Base-by-base conservation (phyloP, 2,113 vertebrate species). In the Lasiurus cinereus region DNA sequence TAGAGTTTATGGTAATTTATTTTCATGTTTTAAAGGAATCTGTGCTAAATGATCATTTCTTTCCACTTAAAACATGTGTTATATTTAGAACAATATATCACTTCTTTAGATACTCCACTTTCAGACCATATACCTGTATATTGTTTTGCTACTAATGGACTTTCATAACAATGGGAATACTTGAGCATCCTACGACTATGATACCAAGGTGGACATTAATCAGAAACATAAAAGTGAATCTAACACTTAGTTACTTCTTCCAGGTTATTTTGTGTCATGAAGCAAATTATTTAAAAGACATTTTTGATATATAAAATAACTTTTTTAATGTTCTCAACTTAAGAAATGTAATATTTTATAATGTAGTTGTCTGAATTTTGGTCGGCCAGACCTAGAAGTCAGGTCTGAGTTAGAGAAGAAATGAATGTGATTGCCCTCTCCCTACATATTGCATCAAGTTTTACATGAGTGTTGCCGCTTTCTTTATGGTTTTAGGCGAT, bases 121-220 rank as follows among this genome's bases (percentile, higher is more conserved):
- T 88, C 50, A 50, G 62, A 95, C 97, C 94, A 31, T 95, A 84
- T 90, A 92, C 91, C 67, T 87, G 0, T 0, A 46, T 94, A 70
- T 95, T 66, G 82, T 79, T 97, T 87, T 97, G 76, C 70, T 69
- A 66, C 39, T 96, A 94, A 86, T 73, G 39, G n/a, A 56, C 31
- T 59, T 79, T 91, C 74, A 74, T 83, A 86, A 73, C 72, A 87
- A 2, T 70, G 21, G 33, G 52, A 76, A 66, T n/a, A 56, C 24
- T 66, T 73, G 9, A 50, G 4, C 24, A 3, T 52, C 56, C 33
- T 83, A 11, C 43, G 22, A 66, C 66, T 88, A 16, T 69, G 18
- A 87, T 66, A 39, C 24, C 66, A 36, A 88, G 31, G 64, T 46
- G 76, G 74, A 36, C 56, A 1, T 76, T 29, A 50, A 46, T 91